Evolutionary conservation across 2,888 invertebrate species (phyloP), one percentile per base, ranked within the genome.

Genomic region (Tethea ocularis): DNA sequence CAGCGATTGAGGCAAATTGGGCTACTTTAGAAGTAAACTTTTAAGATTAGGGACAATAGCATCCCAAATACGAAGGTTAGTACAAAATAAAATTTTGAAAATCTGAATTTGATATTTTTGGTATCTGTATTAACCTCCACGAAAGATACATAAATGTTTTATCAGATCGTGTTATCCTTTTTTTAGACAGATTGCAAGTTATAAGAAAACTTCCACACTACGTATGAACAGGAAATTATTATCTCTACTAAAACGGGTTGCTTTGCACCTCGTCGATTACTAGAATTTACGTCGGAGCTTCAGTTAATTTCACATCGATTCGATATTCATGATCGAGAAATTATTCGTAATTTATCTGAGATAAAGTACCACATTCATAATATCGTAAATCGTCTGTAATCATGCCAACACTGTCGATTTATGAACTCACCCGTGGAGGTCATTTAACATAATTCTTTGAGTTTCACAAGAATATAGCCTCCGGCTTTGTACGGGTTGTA

Each of bases 381-480:
- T 72, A 69, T 68, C 72, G 76, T 82, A 82, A 84, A 83, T 80
- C 73, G 77, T 75, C 69, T 69, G 78, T 82, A 83, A 85, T 84
- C 84, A 78, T 67, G 71, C 69, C 73, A 57, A 63, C 71, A 61
- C 64, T 77, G 75, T 78, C 83, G 80, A 86, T 85, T 86, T 84
- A 87, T 83, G 78, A 75, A 81, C 75, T 73, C 67, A 64, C 64
- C 66, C 61, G 66, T 57, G 33, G 68, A 69, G 74, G 75, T 81
- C 81, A 78, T 75, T 83, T 80, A 80, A 78, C 84, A 86, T 85
- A 84, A 85, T 81, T 84, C 80, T 80, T 76, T 64, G 29, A 75
- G 70, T 70, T 68, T 65, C 68, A 74, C 74, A 72, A 75, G 72
- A 71, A 73, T 68, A 70, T 72, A 61, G 71, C 72, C 61, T 61